Conservation (phyloP, 2,113 vertebrate species). For the Pica pica region DNA sequence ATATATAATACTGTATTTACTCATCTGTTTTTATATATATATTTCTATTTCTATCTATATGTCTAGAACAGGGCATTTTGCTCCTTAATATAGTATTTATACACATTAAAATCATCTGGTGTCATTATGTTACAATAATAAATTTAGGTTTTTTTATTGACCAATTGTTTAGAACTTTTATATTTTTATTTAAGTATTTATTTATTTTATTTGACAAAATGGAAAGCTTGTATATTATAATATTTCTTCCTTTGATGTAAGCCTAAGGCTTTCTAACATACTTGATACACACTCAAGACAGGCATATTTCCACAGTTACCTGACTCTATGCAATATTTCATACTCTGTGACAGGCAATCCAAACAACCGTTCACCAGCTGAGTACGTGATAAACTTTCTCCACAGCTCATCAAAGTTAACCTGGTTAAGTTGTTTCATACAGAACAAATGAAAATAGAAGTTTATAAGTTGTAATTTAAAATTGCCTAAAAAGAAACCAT, state of each 20-base stretch:
- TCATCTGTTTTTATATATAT: not conserved
- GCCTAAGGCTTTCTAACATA: not conserved
- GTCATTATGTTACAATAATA: not conserved
- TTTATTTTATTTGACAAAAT: not conserved
- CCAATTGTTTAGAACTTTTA: not conserved
- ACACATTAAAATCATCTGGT: not conserved
- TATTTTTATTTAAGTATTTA: not conserved
- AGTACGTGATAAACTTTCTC: slow-evolving; percentile 76
- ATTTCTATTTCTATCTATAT: not conserved
- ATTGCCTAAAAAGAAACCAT: not conserved
- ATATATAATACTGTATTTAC: not conserved
- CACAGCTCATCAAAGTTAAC: slow-evolving; percentile 75
- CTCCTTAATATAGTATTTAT: not conserved
- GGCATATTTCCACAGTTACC: slow-evolving; percentile 48
- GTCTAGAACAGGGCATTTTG: not conserved
- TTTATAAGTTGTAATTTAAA: not conserved
- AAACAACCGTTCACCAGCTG: slow-evolving; percentile 75
- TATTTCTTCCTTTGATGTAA: not conserved
- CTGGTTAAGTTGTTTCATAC: slow-evolving; percentile 42
- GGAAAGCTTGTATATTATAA: not conserved
- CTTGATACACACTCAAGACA: not conserved
- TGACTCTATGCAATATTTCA: slow-evolving; percentile 71
- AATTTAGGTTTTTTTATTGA: not conserved
- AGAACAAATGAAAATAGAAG: not conserved
- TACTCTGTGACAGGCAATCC: slow-evolving; percentile 79